Base-by-base conservation (phyloP, 2,797 vertebrate species). In the Spatula versicolor region DNA sequence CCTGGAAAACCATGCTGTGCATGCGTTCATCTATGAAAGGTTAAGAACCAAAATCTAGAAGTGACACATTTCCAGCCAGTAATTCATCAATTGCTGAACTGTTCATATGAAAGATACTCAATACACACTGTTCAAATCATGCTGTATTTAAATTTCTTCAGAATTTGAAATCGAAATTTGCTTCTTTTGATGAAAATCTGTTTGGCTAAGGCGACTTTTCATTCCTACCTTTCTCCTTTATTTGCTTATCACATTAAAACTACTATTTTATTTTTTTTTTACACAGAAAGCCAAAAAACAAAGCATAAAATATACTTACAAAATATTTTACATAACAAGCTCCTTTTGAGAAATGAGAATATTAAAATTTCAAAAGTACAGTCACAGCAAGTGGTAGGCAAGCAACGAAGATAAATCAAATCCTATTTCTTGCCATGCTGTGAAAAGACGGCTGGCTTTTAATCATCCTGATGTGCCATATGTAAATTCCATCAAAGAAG, bases 391-490 rank as follows among this genome's bases (percentile, higher is more conserved):
- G 98, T 85, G 98, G 97, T 98, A 97, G 93, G 96, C 28, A 1
- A 97, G 95, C 95, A 97, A 97, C 1, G 16, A 97, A 98, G 97
- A 98, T 98, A 98, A 98, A 98, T 98, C 97, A 98, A 98, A 98
- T 97, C 97, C 96, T 96, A 96, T 96, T 97, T 98, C 97, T 98
- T 97, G 94, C 96, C 97, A 97, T 97, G 97, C 97, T 98, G 98
- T 97, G 97, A 98, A 97, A 97, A 97, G 97, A 97, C 82, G 74
- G 93, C 96, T 96, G 95, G 95, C 96, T 98, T 98, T 98, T 98
- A 98, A 98, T 98, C 97, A 97, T 98, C 95, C 92, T 97, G 96
- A 97, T 98, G 97, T 96, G 97, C 97, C 97, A 97, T 97, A 98
- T 98, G 97, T 97, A 98, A 98, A 98, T 97, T 97, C 95, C 96